Evolutionary conservation across 2,888 invertebrate genomes (phyloP), one percentile per base, ranked within the genome.

Genomic region (Xestia rhomboidea): DNA sequence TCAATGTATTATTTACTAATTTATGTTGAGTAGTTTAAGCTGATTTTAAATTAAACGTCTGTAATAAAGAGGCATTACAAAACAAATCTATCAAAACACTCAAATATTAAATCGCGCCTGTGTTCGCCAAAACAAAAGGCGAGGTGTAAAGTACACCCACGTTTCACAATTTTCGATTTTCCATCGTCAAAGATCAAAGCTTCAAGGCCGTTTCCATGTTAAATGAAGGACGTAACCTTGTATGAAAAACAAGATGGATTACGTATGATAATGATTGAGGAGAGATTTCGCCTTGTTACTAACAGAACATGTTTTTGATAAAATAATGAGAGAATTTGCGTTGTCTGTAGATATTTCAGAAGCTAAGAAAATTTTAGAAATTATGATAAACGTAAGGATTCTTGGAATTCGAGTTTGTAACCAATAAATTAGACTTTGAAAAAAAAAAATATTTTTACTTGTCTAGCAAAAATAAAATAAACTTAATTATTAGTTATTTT

Each of bases 301-400:
- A 63, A 10, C 10, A 34, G 10, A 34, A 49, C 41, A 46, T 62
- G 54, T 54, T 83, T 78, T 79, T 68, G 21, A 41, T 62, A 62
- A 62, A 46, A 54, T 83, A 83, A 51, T 83, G 38, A 83, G 83
- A 44, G 13, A 21, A 51, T n/a, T 68, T 15, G 2, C 0, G 21
- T 30, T 67, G 44, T 13, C 24, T 30, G 21, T 77, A 54, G 15
- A 62, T 62, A 77, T 67, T 67, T 67, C 2, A 62, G 27, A n/a
- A 38, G 46, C 44, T 46, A 5, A 6, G 24, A 67, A 46, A 62
- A 54, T 62, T 15, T 30, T n/a, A 41, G 21, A 49, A 76, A n/a
- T 76, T 76, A 27, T 18, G n/a, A 64, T 64, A 18, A 18, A 81
- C 5, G 27, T 63, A 30, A 1, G n/a, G 4, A 11, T 75, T 63